A percentile compares a stretch with the other conserved stretches of the same genome.
These are phyloP conservation scores for Illadopsis cleaveri DNA, from an alignment of 2,113 vertebrate genomes.

Conservation along the genomic window DNA sequence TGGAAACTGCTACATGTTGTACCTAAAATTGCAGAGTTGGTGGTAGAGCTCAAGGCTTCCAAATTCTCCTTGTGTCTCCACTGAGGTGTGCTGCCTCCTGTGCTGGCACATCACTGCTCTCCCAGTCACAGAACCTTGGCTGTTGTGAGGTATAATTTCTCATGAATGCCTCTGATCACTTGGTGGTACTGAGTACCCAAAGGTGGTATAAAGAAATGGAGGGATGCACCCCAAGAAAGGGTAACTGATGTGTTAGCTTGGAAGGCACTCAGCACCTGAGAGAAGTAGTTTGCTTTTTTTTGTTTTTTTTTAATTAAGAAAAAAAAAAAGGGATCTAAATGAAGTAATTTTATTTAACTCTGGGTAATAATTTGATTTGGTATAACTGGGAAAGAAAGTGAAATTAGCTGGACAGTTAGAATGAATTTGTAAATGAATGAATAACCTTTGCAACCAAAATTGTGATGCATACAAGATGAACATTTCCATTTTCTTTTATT, in stretches of 20 bases:
- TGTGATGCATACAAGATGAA: not conserved
- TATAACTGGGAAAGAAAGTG: not conserved
- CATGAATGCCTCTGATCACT: not conserved
- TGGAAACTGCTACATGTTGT: not conserved
- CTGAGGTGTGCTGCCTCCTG: not conserved
- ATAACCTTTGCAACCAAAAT: not conserved
- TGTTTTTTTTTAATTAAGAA: not conserved
- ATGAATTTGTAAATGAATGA: not conserved
- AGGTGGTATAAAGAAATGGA: not conserved
- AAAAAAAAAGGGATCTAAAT: not conserved
- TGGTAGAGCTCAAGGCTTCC: not conserved
- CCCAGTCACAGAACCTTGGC: rapidly evolving
- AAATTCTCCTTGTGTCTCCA: not conserved
- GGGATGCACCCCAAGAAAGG: not conserved
- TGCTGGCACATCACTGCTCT: not conserved
- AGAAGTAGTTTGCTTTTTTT: not conserved
- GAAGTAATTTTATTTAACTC: not conserved
- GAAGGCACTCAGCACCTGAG: not conserved
- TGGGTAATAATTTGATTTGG: not conserved
- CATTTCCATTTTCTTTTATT: not conserved
- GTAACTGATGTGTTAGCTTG: not conserved
- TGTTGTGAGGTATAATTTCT: not conserved
- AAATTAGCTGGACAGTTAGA: not conserved
- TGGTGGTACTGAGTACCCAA: not conserved
- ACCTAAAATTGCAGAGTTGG: not conserved